Base-by-base conservation (phyloP, 2,888 invertebrate genomes). In the Noctuana brunneofusca region DNA sequence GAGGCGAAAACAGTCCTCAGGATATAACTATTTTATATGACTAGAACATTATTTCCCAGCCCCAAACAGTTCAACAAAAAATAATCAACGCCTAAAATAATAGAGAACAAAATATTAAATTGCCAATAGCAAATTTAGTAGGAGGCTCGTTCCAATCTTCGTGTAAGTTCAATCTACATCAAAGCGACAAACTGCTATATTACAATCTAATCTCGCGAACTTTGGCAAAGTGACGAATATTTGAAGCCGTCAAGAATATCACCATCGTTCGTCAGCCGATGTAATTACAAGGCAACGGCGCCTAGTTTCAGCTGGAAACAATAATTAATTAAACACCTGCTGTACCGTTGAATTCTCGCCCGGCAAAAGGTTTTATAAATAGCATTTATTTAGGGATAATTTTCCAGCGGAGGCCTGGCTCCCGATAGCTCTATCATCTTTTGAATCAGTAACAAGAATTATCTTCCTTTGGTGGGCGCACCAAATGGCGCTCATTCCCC, bases 261-360 rank as follows among this genome's bases (percentile, higher is more conserved):
- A 22, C 6, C 24, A 24, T 49, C 20, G 49, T 24, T 49, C 49
- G 49, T 49, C 49, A 49, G 41, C 41, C 9, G 41, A 11, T 12
- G 50, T 78, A 79, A 80, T 79, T 78, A 80, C 71, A 70, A 68
- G 64, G 63, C 50, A 60, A 55, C 64, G 57, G 63, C 66, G 64
- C 65, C 50, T 63, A 67, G 59, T 67, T 66, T 69, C 65, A 68
- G 69, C 69, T 65, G 68, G 71, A 70, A 73, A 74, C 71, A 74
- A 75, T 77, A 74, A 81, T 79, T 81, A 80, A 84, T 78, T 76
- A 76, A 79, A 79, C 80, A 83, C 79, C 78, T 78, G 75, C 71
- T 69, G 58, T 65, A 64, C 70, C 68, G 75, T 76, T 74, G 75
- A 82, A 78, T 75, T 76, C 73, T 71, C 68, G 64, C 71, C 58